Evolutionary conservation across 2,888 invertebrate genomes (phyloP), one percentile per base, ranked within the genome.

Genomic region (Pammene fasciana): DNA sequence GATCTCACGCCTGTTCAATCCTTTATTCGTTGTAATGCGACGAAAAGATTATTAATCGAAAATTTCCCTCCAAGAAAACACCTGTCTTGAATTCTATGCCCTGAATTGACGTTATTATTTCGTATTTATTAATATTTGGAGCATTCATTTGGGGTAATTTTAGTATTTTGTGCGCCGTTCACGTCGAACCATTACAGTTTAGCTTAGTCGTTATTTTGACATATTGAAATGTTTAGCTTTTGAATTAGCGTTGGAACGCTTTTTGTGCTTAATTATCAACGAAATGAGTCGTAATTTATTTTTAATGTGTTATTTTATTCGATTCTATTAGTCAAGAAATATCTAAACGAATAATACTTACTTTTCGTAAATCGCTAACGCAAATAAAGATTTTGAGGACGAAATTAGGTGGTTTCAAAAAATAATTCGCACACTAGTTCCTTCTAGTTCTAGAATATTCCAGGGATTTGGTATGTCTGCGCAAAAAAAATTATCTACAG

Each of bases 31-130:
- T 81, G 84, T 86, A 87, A 86, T 85, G 79, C 81, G 81, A 83
- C 82, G 82, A 87, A 88, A 85, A 86, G 82, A 85, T 89, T 90
- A 90, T 89, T 89, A 90, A 89, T 89, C 83, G 86, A 83, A 85
- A 86, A 86, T 86, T 85, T 86, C 85, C 82, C 82, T 84, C 81
- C 80, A 82, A 78, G 77, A 76, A 73, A 74, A 72, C 78, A 81
- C 78, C 80, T 80, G 79, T 81, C 86, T 81, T 78, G 81, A 84
- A 82, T 84, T 83, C 82, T 84, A 79, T 78, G 79, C 79, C 76
- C 59, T 70, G 75, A 68, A 66, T 57, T 56, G 68, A 65, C 52
- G 70, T 70, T 65, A 70, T 70, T 68, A 68, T 68, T 70, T 45
- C 43, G 52, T 52, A 68, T 68, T 70, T 65, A 70, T 60, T 70